Base-by-base conservation (phyloP, 2,797 vertebrate species). In the Onychomys leucogaster region DNA sequence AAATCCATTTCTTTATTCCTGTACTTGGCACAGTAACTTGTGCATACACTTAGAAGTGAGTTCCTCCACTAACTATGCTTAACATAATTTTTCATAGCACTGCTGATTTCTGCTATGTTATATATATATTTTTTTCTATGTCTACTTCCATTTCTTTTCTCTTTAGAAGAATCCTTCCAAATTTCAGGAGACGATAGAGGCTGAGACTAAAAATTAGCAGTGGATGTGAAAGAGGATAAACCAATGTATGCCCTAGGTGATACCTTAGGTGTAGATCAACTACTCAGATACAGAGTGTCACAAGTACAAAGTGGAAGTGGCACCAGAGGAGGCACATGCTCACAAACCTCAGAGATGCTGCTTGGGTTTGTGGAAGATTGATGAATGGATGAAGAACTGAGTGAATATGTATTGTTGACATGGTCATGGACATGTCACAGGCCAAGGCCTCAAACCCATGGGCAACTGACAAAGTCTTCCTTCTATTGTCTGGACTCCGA, bases 11-110 rank as follows among this genome's bases (percentile, higher is more conserved):
- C 59, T 55, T 2, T 55, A 52, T 78, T n/a, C 63, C 29, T 1
- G 87, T 41, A 55, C 46, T 92, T 92, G n/a, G n/a, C 14, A 11
- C 5, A 63, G 71, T 76, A 94, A 92, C 14, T n/a, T 41, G 25
- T 88, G 52, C 34, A 69, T 34, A 25, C 12, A 59, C 25, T 81
- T 52, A 21, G 16, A 3, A 69, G 4, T 43, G 32, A 61, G 13
- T 90, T 93, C 52, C 67, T 73, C 94, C 25, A 78, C 81, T 52
- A 73, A 75, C 63, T 29, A 27, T 23, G 14, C 1, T 32, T 78
- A 55, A 63, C 67, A 21, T 76, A 16, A 14, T 5, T 82, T 49
- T 73, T 90, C 29, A 37, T 2, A 57, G 34, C 13, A 43, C 21
- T 71, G 7, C 83, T 89, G 76, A 57, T 12, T 57, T 88, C 65